phyloP scores from a whole-genome alignment of 2,888 invertebrate genomes.

The Ormyrus labotus region DNA sequence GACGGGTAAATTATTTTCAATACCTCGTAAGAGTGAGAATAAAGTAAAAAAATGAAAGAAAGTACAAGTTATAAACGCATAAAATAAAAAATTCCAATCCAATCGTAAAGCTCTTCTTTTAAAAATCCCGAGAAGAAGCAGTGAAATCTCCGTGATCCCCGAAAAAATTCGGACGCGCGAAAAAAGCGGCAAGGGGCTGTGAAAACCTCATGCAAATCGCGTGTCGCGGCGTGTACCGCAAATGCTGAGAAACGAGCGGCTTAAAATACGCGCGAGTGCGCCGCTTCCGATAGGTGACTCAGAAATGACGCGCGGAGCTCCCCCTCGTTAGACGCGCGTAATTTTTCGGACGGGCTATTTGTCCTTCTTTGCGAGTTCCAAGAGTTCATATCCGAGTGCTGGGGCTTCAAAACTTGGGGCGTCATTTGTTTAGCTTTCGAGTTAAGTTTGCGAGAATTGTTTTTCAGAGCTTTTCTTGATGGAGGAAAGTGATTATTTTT shows the following conservation, averaged over 20 bases:
- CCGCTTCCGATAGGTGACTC: conserved; percentile 71
- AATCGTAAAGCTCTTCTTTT: no score
- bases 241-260: conserved; percentile 75
- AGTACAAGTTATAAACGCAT: no score
- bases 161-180: no score
- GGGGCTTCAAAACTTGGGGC: not conserved
- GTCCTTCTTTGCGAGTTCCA: conserved; percentile 15
- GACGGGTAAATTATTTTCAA: no score
- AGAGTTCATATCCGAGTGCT: no score
- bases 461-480: no score
- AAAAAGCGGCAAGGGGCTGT: conserved; percentile 53
- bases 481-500: no score
- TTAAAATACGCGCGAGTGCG: conserved; percentile 75
- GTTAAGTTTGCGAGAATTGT: no score
- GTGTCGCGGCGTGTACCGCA: conserved; percentile 67
- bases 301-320: conserved; percentile 12
- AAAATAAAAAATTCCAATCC: no score
- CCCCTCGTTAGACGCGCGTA: not conserved
- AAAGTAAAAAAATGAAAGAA: not conserved
- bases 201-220: conserved; percentile 69
- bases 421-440: not conserved
- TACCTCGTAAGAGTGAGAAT: not conserved
- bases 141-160: no score
- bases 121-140: no score
- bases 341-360: conserved; percentile 24